Conservation (phyloP, 2,888 invertebrate genomes). For the Tenodera sinensis region DNA sequence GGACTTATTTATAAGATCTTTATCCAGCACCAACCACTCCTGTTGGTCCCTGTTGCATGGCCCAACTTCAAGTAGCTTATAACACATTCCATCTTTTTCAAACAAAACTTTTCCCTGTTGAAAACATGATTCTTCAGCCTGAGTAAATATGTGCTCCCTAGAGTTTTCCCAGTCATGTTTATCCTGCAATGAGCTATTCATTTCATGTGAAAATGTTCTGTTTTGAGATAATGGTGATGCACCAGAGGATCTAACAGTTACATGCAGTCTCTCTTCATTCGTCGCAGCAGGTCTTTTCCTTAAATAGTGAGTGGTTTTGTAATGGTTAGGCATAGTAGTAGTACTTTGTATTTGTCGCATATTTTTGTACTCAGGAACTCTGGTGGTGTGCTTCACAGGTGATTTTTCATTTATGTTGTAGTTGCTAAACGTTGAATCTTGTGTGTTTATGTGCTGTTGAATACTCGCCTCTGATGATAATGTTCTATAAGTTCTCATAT, state of each 20-base stretch:
- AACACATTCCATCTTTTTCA: background rate
- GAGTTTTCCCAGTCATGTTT: background rate
- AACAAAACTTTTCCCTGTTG: background rate
- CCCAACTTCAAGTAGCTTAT: background rate
- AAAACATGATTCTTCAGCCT: background rate
- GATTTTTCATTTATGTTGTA: background rate
- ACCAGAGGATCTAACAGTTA: background rate
- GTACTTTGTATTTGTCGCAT: background rate
- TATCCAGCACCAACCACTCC: constrained; percentile 1
- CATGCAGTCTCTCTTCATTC: background rate
- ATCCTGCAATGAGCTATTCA: background rate
- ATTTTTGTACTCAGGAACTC: background rate
- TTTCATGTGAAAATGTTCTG: background rate
- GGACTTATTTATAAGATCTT: background rate
- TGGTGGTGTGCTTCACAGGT: background rate
- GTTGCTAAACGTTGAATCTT: background rate
- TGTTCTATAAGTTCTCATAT: background rate
- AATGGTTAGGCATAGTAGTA: background rate
- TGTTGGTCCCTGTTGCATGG: background rate
- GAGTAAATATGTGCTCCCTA: background rate
- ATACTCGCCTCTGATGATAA: background rate
- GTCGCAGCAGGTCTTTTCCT: background rate
- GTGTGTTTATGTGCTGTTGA: background rate
- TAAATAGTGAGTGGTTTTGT: background rate
- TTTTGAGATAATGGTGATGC: background rate